Base-by-base conservation (phyloP, 2,888 invertebrate genomes). In the Xestoiulus laeticollis region DNA sequence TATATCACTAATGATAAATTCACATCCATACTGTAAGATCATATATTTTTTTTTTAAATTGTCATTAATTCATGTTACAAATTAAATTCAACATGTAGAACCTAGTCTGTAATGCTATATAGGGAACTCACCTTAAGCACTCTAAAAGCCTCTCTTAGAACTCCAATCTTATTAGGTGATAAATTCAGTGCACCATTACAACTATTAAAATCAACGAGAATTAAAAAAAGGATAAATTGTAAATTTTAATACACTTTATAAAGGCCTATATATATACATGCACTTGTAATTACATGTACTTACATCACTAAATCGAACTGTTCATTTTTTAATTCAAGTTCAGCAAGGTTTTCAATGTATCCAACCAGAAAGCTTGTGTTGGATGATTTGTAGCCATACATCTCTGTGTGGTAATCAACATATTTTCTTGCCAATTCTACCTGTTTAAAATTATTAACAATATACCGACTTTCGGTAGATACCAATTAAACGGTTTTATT, bases 1-100 rank as follows among this genome's bases (percentile, higher is more conserved):
- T n/a, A 85, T 33, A 33, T 85, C 85, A 33, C 85, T 85, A 33
- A 85, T 30, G 33, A 30, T 30, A 33, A 85, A 85, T 33, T 85
- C 85, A 30, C n/a, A 26, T 85, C 85, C 85, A 33, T 14, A 22
- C 82, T 78, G 30, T 16, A 78, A 16, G 26, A 78, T 10, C 30
- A 78, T 78, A 26, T 12, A 78, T 78, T 10, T 26, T 12, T 14
- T 78, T 8, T 10, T 22, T 30, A 14, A 16, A 78, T 8, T 78
- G 2, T 1, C 0, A 0, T 1, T 1, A 12, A 0, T 30, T 14
- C 30, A 0, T 26, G 30, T 26, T 12, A 12, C 22, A 30, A 14
- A 30, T 26, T 26, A 16, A 78, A 30, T 26, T 26, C 22, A 26
- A 26, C 82, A 3, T 44, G n/a, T n/a, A n/a, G n/a, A n/a, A n/a